Evolutionary conservation across 2,113 vertebrate genomes (phyloP), one percentile per base, ranked within the genome.

Genomic region (Regulus satrapa): DNA sequence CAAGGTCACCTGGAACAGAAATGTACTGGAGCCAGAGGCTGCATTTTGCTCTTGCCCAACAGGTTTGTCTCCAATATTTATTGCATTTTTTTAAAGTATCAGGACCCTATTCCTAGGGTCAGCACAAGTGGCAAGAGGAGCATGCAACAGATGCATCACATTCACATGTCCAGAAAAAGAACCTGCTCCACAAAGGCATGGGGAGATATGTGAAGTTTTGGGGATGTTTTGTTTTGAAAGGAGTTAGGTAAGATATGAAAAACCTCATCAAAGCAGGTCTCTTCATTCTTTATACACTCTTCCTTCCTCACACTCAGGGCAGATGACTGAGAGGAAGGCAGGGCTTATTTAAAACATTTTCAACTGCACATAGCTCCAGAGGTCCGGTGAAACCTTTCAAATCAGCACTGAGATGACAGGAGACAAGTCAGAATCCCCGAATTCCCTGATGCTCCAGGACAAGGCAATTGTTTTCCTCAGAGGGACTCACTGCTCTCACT

Each of bases 61-160:
- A 68, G 19, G 5, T 67, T 61, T 19, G 11, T 18, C 8, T 54
- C 12, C 14, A n/a, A 16, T 12, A n/a, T 67, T 69, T 82, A 13
- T 11, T 59, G 18, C 16, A 0, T 2, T 32, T 51, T 32, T 41
- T 54, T 68, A 1, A 28, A 49, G 14, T 3, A 9, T 9, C 13
- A 23, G 15, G 15, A 52, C 3, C 11, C 32, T 40, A 43, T 38
- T 84, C 41, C 29, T 11, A 36, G 12, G 12, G 13, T 23, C 68
- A 59, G 12, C 5, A 41, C 12, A 38, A 45, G 7, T 5, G 2
- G 3, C 24, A 63, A 23, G 29, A 36, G 14, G 2, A 49, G 23
- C 12, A 14, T 14, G 15, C 16, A 23, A 41, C 29, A 34, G 3
- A 7, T 40, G 8, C 20, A 40, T 6, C 12, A 17, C 16, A 31